phyloP scores from a whole-genome alignment of 2,797 vertebrate species.

The Semotilus atromaculatus region DNA sequence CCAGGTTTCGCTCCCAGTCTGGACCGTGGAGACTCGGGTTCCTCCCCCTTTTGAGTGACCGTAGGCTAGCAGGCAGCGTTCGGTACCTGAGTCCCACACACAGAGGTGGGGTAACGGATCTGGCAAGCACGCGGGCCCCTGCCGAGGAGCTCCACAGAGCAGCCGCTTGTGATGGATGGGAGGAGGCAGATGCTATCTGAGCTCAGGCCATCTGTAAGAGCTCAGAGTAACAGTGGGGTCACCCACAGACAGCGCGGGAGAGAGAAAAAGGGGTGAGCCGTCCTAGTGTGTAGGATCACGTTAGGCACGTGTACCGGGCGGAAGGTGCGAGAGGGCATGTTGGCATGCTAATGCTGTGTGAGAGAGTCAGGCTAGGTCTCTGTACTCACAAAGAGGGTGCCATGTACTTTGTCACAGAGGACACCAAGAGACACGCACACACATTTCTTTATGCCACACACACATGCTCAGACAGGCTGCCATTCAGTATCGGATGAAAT shows the following conservation, averaged over 20 bases:
- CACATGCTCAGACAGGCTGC: conserved; percentile 37
- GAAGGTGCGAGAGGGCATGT: conserved; percentile 37
- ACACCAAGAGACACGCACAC: conserved; percentile 29
- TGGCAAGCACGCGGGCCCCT: conserved; percentile 55
- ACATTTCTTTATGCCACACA: conserved; percentile 24
- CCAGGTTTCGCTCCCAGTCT: conserved; percentile 71
- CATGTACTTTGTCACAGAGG: conserved; percentile 23
- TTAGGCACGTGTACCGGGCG: conserved; percentile 24
- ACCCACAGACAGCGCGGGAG: conserved; percentile 50
- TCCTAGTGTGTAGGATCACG: conserved; percentile 34
- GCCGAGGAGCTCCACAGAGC: conserved; percentile 48
- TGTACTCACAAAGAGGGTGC: conserved; percentile 33
- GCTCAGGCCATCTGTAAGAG: conserved; percentile 61
- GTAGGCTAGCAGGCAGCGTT: conserved; percentile 32
- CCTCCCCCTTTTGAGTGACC: conserved; percentile 56
- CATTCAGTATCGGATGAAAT: conserved; percentile 19
- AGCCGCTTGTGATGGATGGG: conserved; percentile 58
- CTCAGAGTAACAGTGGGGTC: conserved; percentile 60
- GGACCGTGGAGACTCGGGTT: conserved; percentile 66
- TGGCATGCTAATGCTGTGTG: conserved; percentile 33
- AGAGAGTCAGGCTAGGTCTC: conserved; percentile 20
- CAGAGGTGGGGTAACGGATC: conserved; percentile 26
- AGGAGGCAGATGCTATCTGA: conserved; percentile 63
- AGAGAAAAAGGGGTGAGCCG: conserved; percentile 22
- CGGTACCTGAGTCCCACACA: conserved; percentile 31